These are phyloP conservation scores for Myrmophylax atrothorax DNA, from an alignment of 2,113 vertebrate genomes.

Conservation along the genomic window DNA sequence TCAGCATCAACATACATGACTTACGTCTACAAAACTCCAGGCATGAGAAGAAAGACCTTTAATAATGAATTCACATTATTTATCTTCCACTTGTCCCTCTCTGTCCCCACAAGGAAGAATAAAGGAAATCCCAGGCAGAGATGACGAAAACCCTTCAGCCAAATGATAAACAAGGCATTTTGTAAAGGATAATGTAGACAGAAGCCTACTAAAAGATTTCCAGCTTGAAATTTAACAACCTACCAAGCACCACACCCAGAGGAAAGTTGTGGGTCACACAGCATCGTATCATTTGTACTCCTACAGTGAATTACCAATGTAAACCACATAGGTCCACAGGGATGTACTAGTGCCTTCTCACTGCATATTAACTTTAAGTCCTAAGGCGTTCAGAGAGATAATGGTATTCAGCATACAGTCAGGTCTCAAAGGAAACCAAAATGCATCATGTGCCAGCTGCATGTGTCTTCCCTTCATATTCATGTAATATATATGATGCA, in stretches of 20 bases:
- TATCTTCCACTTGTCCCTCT: not conserved
- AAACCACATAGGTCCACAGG: conserved; percentile 57
- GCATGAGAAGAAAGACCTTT: not conserved
- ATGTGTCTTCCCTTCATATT: not conserved
- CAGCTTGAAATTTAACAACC: conserved; percentile 12
- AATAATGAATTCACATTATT: not conserved
- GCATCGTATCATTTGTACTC: conserved; percentile 22
- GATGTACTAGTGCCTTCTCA: conserved; percentile 51
- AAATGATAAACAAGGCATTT: conserved; percentile 9
- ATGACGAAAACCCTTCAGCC: not conserved
- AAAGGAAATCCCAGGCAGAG: not conserved
- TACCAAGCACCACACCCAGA: conserved; percentile 44
- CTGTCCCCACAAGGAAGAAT: not conserved
- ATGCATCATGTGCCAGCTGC: not conserved
- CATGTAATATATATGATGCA: not conserved
- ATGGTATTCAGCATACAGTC: conserved; percentile 48
- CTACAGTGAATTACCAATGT: conserved; percentile 58
- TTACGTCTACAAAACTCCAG: not conserved
- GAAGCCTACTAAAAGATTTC: conserved; percentile 24
- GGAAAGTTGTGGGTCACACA: not conserved
- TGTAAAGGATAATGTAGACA: conserved; percentile 1
- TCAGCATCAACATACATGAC: not conserved
- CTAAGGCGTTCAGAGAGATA: conserved; percentile 59
- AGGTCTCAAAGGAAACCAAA: conserved; percentile 64
- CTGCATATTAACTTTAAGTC: conserved; percentile 63